phyloP scores from a whole-genome alignment of 2,888 invertebrate genomes.

The Celastrina argiolus region DNA sequence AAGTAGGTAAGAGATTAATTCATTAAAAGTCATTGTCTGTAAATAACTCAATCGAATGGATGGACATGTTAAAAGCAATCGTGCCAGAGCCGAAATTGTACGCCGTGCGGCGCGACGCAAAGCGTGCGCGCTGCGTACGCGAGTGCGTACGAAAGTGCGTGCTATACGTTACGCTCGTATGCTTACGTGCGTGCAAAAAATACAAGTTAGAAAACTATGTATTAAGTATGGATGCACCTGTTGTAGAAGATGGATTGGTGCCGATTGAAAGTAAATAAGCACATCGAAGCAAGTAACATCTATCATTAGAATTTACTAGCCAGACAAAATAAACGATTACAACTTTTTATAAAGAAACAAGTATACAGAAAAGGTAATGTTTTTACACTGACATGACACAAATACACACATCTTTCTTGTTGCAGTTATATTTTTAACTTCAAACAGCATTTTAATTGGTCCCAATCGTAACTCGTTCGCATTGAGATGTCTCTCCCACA shows the following conservation, averaged over 20 bases:
- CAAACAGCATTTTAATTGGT: slow-evolving; percentile 12
- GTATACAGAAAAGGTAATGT: neutral
- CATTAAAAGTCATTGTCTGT: too few relatives aligned
- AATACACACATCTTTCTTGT: slow-evolving; percentile 9
- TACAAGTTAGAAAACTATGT: neutral
- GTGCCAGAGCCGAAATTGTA: neutral
- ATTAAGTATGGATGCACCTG: neutral
- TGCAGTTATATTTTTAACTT: slow-evolving; percentile 16
- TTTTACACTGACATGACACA: slow-evolving; percentile 7
- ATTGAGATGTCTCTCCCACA: slow-evolving; percentile 15
- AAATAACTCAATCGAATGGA: neutral
- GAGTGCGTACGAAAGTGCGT: neutral
- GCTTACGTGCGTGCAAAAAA: neutral
- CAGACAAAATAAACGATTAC: neutral
- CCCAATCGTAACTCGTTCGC: neutral
- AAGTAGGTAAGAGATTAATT: too few relatives aligned
- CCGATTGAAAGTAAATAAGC: neutral
- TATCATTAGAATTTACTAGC: neutral
- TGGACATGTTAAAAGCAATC: neutral
- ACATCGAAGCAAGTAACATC: too few relatives aligned
- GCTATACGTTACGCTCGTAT: neutral
- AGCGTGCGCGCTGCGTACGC: neutral
- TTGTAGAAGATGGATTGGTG: neutral
- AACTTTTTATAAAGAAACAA: neutral
- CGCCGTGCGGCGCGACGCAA: neutral